Percentiles rank a stretch among this genome's conserved stretches.
Conservation (phyloP, 2,797 vertebrate species). For the Sebastes iracundus region DNA sequence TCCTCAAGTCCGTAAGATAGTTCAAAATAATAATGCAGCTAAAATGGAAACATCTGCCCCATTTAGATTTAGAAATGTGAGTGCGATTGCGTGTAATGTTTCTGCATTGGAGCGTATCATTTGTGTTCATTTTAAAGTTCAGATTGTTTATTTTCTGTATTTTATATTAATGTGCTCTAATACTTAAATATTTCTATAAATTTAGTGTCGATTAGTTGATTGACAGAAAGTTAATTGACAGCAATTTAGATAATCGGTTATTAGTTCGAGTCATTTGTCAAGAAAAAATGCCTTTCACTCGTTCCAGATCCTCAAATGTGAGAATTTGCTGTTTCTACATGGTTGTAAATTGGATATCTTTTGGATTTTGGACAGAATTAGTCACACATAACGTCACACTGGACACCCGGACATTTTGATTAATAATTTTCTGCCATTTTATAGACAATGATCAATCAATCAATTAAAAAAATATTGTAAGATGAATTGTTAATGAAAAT, state of each 20-base stretch:
- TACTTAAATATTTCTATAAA: not conserved
- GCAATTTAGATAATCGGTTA: not conserved
- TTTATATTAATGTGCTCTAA: not conserved
- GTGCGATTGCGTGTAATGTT: not conserved
- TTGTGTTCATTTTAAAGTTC: not conserved
- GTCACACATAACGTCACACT: not conserved
- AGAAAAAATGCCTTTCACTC: not conserved
- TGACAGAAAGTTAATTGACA: not conserved
- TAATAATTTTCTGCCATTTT: not conserved
- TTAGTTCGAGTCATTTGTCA: not conserved
- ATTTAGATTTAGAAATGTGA: not conserved
- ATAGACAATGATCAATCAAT: not conserved
- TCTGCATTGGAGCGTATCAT: not conserved
- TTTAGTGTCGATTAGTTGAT: not conserved
- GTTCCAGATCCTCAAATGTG: not conserved
- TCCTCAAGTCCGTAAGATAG: not conserved
- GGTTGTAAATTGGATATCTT: not conserved
- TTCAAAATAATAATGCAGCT: not conserved
- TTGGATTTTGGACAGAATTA: not conserved
- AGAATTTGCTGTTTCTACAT: not conserved
- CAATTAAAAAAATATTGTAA: not conserved
- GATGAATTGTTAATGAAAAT: not conserved
- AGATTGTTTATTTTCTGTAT: not conserved
- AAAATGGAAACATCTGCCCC: not conserved
- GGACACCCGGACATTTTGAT: not conserved